Evolutionary conservation across 2,113 vertebrate genomes (phyloP).

Genomic region (Sebastes schlegelii): DNA sequence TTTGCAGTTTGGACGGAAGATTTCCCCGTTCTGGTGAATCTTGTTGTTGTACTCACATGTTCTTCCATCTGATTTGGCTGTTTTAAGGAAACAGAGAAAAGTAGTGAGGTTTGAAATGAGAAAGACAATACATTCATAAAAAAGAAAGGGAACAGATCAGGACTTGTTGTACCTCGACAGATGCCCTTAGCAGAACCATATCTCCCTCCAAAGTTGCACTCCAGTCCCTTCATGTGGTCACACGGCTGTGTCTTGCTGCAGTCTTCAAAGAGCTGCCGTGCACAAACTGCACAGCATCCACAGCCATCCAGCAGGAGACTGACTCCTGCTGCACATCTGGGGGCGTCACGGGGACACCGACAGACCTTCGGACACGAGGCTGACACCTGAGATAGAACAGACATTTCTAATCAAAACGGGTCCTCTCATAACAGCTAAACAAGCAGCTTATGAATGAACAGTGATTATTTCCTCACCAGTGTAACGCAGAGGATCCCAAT

Average conservation of each 20-base stretch:
- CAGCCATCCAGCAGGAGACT: slow-evolving; percentile 88
- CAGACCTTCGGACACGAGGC: slow-evolving; percentile 63
- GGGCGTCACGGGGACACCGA: slow-evolving; percentile 57
- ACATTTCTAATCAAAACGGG: background rate
- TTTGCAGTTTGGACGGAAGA: slow-evolving; percentile 96
- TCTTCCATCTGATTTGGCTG: slow-evolving; percentile 93
- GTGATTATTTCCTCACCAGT: slow-evolving; percentile 69
- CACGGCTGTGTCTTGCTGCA: slow-evolving; percentile 91
- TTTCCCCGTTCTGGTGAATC: slow-evolving; percentile 97
- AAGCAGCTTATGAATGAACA: background rate
- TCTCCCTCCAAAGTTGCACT: slow-evolving; percentile 95
- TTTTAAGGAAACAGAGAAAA: slow-evolving; percentile 38
- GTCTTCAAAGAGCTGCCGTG: slow-evolving; percentile 94
- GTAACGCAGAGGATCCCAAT: slow-evolving; percentile 52
- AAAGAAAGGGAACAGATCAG: background rate
- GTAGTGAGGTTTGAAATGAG: background rate
- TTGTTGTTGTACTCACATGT: slow-evolving; percentile 95
- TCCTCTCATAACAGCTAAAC: background rate
- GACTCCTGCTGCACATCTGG: slow-evolving; percentile 89
- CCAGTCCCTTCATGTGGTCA: slow-evolving; percentile 93
- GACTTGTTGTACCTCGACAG: slow-evolving; percentile 89
- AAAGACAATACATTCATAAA: background rate
- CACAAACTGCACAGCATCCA: slow-evolving; percentile 93
- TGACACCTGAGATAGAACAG: slow-evolving; percentile 51
- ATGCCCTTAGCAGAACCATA: slow-evolving; percentile 87